Evolutionary conservation across 2,113 vertebrate genomes (phyloP).

Genomic region (Gorsachius goisagi): DNA sequence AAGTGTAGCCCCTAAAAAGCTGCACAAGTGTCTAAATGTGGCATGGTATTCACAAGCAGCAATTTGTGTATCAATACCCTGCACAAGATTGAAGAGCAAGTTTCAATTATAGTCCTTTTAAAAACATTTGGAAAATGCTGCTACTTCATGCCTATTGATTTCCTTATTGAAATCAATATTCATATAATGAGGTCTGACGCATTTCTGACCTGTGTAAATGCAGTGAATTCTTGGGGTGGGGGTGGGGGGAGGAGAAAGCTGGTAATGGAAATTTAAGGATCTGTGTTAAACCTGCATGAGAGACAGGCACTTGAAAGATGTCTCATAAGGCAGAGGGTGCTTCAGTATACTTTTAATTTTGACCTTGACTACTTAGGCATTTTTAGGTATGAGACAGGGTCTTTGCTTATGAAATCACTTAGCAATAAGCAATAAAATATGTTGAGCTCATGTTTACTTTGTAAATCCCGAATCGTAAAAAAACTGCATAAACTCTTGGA

Average conservation of each 20-base stretch:
- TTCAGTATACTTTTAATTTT: background rate
- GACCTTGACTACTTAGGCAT: background rate
- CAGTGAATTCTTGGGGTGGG: background rate
- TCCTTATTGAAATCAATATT: conserved; percentile 52
- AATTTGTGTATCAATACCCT: background rate
- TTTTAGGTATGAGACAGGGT: background rate
- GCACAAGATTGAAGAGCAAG: background rate
- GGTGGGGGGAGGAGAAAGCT: background rate
- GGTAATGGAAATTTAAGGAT: conserved; percentile 24
- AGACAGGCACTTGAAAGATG: background rate
- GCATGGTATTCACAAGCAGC: background rate
- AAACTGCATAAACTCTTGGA: background rate
- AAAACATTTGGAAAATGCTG: conserved; percentile 39
- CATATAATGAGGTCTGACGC: conserved; percentile 29
- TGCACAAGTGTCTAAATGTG: background rate
- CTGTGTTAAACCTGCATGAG: background rate
- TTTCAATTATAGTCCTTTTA: background rate
- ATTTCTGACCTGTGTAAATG: conserved; percentile 37
- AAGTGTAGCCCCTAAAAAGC: background rate
- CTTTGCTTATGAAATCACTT: background rate
- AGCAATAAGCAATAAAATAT: background rate
- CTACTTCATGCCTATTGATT: conserved; percentile 29
- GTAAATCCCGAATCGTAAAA: background rate
- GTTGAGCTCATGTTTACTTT: background rate
- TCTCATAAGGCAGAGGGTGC: background rate